These are phyloP conservation scores for Tinea trinotella DNA, from an alignment of 2,888 invertebrate genomes.

Conservation along the genomic window DNA sequence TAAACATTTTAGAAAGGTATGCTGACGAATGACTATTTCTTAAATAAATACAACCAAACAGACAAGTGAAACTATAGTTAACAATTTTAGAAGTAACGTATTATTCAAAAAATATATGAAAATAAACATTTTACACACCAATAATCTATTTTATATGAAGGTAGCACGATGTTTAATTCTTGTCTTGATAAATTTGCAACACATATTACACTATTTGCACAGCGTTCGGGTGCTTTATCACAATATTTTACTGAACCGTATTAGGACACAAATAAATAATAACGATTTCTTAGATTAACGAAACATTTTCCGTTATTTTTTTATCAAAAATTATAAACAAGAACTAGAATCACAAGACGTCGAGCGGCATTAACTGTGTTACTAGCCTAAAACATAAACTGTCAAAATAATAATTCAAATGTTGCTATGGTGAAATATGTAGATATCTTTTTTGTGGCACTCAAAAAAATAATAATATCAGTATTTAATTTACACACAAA, in stretches of 20 bases:
- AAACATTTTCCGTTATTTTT: constrained; percentile 58
- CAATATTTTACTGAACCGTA: neutral
- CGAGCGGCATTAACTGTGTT: constrained; percentile 21
- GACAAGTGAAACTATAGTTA: neutral
- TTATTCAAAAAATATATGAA: neutral
- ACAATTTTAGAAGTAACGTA: neutral
- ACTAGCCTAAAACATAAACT: neutral
- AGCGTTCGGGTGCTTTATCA: constrained; percentile 13
- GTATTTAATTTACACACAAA: too few species aligned
- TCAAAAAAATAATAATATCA: too few species aligned
- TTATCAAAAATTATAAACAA: constrained; percentile 50
- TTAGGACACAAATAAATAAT: neutral
- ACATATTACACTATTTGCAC: constrained; percentile 34
- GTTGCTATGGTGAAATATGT: neutral
- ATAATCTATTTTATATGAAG: constrained; percentile 10
- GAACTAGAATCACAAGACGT: constrained; percentile 48
- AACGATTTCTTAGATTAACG: constrained; percentile 50
- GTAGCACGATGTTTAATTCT: constrained; percentile 28
- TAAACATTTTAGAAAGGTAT: constrained; percentile 6
- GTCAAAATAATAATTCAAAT: neutral
- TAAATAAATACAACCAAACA: neutral
- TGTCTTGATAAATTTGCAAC: constrained; percentile 57
- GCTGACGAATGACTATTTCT: neutral
- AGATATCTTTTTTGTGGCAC: too few species aligned
- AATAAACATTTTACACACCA: constrained; percentile 4